Evolutionary conservation across 2,797 vertebrate genomes (phyloP), one percentile per base, ranked within the genome.

Genomic region (Cryptoprocta ferox): DNA sequence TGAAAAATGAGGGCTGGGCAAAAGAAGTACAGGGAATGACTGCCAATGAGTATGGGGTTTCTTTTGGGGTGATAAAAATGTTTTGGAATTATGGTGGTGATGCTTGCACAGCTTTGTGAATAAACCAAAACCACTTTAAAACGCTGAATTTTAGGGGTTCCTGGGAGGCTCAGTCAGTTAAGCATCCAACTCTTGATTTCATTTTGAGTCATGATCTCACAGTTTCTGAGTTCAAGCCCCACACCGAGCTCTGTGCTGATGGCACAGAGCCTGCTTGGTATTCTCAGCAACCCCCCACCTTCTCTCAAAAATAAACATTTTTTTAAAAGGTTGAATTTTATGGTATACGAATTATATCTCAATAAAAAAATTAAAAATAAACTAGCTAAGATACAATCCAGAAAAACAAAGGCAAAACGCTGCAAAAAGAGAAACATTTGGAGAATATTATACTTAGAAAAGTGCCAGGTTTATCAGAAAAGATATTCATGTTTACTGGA

Each of bases 351-450:
- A 94, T 85, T 81, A 65, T 15, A 89, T 21, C 30, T 66, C 76
- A 75, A 89, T 37, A n/a, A 24, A 71, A 90, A 91, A 71, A 73
- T 37, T 48, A 59, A 73, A 19, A 85, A 93, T 42, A 89, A 53
- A 53, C 24, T 39, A 85, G 42, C 30, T 78, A 84, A 82, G 56
- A 95, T 82, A 24, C 68, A 95, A 81, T 53, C 61, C 50, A 88
- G 30, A 85, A 94, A 92, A 92, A 14, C 71, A 88, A 86, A 30
- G 30, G 19, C 84, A 94, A 91, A 91, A 83, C 59, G n/a, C 26
- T 50, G 6, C 83, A 35, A 45, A 35, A 85, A 89, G 66, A 91
- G 35, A 93, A 85, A 82, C 18, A 75, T 71, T 18, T 50, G 48
- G 26, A 96, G 12, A 75, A 91, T 83, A 8, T 79, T 73, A 73